These are phyloP conservation scores for Saguinus imperator DNA, from an alignment of 2,113 vertebrate species.

Conservation along the genomic window DNA sequence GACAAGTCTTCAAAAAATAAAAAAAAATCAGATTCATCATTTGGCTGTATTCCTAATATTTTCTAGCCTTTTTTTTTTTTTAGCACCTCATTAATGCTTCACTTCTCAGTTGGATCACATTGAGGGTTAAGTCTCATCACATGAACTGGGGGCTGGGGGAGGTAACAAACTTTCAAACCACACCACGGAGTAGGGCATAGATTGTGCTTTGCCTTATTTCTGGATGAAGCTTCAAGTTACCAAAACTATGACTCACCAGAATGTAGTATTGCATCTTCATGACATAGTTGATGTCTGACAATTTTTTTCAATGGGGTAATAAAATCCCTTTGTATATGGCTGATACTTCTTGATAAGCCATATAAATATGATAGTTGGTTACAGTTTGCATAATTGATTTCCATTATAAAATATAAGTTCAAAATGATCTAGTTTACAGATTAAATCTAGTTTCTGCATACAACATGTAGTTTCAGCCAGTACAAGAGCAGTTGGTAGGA, in stretches of 20 bases:
- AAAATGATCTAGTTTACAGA: neutral
- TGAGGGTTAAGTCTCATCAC: neutral
- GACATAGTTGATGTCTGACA: neutral
- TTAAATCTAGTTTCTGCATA: neutral
- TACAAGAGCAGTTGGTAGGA: neutral
- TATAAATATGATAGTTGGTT: neutral
- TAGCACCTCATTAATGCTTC: neutral
- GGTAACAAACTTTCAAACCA: neutral
- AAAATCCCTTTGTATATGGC: neutral
- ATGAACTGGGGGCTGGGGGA: neutral
- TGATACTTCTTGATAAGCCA: neutral
- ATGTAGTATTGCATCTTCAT: neutral
- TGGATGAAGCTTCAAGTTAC: neutral
- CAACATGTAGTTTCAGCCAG: neutral
- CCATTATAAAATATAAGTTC: neutral
- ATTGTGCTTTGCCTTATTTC: neutral
- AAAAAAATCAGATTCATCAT: neutral
- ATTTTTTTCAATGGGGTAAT: neutral
- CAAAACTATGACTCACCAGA: neutral
- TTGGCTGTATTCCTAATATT: neutral
- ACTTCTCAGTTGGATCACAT: neutral
- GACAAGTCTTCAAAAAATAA: neutral
- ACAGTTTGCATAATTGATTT: constrained; percentile 22
- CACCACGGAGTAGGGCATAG: neutral
- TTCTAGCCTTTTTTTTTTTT: neutral